These are phyloP conservation scores for Amblyornis subalaris DNA, from an alignment of 2,113 vertebrate species.

Conservation along the genomic window DNA sequence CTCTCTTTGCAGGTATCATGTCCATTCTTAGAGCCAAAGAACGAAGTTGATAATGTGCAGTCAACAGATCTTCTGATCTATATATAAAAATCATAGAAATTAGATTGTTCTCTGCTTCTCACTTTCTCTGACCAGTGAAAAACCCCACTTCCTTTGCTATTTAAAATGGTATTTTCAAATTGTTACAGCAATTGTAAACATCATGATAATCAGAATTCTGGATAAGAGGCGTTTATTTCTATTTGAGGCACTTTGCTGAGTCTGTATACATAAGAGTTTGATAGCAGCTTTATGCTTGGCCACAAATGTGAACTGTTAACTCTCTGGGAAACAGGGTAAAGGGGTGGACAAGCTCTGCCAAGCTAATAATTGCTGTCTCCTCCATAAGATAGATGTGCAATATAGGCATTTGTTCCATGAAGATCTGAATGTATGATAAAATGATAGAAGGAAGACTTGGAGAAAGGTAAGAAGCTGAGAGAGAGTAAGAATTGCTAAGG, in stretches of 20 bases:
- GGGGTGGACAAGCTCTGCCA: background rate
- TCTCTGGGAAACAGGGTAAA: background rate
- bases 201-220: background rate
- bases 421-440: background rate
- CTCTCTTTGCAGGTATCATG: background rate
- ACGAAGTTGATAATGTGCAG: background rate
- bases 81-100: background rate
- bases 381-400: background rate
- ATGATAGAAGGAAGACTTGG: background rate
- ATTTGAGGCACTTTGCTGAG: background rate
- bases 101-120: background rate
- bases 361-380: background rate
- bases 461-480: background rate
- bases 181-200: background rate
- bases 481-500: background rate
- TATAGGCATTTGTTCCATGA: background rate
- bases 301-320: background rate
- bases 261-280: background rate
- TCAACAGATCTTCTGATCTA: background rate
- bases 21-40: background rate
- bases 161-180: background rate
- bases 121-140: background rate
- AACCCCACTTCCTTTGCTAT: background rate
- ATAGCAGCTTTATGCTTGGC: background rate
- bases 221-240: background rate